Base-by-base conservation (phyloP, 1,140 invertebrate species). In the Drosophila bipectinata region DNA sequence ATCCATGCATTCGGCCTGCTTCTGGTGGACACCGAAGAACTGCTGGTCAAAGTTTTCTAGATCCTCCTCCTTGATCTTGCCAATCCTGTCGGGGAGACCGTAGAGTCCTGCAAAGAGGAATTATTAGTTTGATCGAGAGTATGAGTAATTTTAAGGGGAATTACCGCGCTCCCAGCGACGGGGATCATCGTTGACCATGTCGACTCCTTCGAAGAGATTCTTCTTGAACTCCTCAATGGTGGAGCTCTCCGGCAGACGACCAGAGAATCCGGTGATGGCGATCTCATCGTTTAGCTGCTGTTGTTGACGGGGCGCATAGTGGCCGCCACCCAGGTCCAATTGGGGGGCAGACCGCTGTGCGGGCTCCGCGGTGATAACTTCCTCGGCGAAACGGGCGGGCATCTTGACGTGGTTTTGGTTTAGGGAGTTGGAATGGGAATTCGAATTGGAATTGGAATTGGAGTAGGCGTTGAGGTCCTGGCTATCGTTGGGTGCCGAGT, bases 1-100 rank as follows among this genome's bases (percentile, higher is more conserved):
- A 92, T 99, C 98, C 98, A 99, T 99, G 37, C 95, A 94, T 79
- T 98, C 94, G 1, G 98, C 98, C 92, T 99, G 97, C 93, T 98
- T 98, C 1, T 95, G 95, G 91, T 98, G 97, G 5, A 99, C 97
- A 39, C 97, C 97, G 92, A 99, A 99, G 92, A 98, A 98, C n/a
- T 95, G 94, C 4, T 97, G 96, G 92, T 99, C 98, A 87, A 99
- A 99, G 77, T 95, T 95, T 34, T 93, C 92, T 37, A 99, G 78
- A 80, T 98, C 96, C 89, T 97, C 97, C 71, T 98, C 95, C 92
- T 98, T 98, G 0, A 99, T 84, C 93, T 98, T 98, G 48, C 98
- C 98, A 83, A 94, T 95, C 67, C 98, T 94, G 48, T 93, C 93
- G 9, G 98, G 98, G 41, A 99, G 90, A 12, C 97, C 98, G 92